Percentiles rank a stretch among this genome's conserved stretches.
These are phyloP conservation scores for Apocheima hispidaria DNA, from an alignment of 2,888 invertebrate genomes.

Conservation along the genomic window DNA sequence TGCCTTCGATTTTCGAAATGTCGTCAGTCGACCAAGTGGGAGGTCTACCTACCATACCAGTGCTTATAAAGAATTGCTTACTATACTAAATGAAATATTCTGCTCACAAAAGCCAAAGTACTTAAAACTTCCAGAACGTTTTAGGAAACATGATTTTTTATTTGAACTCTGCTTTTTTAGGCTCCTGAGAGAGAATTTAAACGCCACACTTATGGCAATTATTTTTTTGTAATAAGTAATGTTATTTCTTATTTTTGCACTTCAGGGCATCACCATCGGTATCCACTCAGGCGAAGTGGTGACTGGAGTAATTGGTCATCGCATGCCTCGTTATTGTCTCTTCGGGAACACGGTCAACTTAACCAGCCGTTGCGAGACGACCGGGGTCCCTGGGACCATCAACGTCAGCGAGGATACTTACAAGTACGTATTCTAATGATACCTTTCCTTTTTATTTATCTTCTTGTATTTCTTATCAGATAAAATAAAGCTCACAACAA, in stretches of 20 bases:
- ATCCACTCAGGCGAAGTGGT: constrained; percentile 98
- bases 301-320: constrained; percentile 97
- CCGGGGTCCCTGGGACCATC: constrained; percentile 94
- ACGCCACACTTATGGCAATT: no score
- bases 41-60: no score
- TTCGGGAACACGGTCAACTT: constrained; percentile 98
- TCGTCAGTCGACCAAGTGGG: no score
- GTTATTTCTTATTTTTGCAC: background rate
- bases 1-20: no score
- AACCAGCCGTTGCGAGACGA: constrained; percentile 97
- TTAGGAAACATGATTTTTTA: no score
- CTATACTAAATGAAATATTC: no score
- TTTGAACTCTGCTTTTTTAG: no score
- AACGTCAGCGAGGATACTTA: constrained; percentile 97
- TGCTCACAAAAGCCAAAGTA: no score
- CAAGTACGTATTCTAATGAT: constrained; percentile 83
- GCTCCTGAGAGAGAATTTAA: no score
- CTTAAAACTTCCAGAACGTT: no score
- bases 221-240: no score
- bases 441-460: background rate
- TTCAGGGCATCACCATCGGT: constrained; percentile 95
- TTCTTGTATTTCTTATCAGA: background rate
- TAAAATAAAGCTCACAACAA: constrained; percentile 7
- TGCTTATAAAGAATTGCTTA: no score
- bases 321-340: constrained; percentile 97